phyloP scores from a whole-genome alignment of 92 coral and sea anemone genomes.

The Zoanthus gigantus region DNA sequence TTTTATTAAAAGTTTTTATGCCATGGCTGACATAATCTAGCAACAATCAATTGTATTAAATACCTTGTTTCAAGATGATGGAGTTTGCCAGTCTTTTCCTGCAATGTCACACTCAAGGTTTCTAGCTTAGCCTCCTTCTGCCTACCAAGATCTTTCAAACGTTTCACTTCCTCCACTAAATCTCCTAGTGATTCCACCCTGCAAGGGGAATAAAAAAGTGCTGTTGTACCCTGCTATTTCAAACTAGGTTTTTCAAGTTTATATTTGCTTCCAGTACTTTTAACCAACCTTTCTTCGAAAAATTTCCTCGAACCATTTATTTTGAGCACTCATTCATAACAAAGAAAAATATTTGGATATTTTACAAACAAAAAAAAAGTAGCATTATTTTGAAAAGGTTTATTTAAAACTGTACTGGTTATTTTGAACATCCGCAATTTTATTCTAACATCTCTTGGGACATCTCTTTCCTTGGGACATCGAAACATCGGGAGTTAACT shows the following conservation, averaged over 20 bases:
- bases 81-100: slow-evolving; percentile 76
- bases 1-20: too few species aligned
- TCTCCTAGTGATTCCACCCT: slow-evolving; percentile 84
- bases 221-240: background rate
- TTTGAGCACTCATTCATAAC: too few species aligned
- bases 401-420: too few species aligned
- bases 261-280: background rate
- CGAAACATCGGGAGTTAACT: too few species aligned
- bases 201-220: background rate
- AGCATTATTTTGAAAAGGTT: too few species aligned
- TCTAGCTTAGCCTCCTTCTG: slow-evolving; percentile 85
- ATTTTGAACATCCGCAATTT: too few species aligned
- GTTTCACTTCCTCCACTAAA: slow-evolving; percentile 74
- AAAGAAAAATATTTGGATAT: too few species aligned
- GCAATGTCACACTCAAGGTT: slow-evolving; percentile 63
- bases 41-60: background rate
- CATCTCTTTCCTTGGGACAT: too few species aligned
- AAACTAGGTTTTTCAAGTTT: background rate
- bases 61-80: slow-evolving; percentile 88
- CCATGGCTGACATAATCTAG: background rate
- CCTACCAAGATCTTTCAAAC: slow-evolving; percentile 67
- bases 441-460: too few species aligned
- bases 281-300: background rate
- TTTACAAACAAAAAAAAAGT: too few species aligned
- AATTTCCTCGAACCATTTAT: too few species aligned